phyloP scores from a whole-genome alignment of 2,113 vertebrate species.

The Motacilla alba region DNA sequence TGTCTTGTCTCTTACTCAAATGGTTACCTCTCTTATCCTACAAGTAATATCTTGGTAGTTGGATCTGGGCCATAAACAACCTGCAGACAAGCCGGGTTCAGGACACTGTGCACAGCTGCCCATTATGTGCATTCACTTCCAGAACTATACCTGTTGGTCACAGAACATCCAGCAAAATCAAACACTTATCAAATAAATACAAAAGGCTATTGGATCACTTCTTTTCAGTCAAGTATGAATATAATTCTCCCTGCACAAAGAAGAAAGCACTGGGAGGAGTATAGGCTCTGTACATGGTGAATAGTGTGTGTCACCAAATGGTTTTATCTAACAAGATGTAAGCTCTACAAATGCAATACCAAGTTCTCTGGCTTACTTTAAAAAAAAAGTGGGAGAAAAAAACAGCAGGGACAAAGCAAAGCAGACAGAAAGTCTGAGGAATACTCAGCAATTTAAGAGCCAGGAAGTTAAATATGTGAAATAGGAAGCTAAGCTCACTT shows the following conservation, averaged over 20 bases:
- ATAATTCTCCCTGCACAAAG: neutral
- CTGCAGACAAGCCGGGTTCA: neutral
- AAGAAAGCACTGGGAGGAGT: neutral
- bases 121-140: neutral
- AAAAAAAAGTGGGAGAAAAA: neutral
- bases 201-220: neutral
- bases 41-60: neutral
- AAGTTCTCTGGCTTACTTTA: neutral
- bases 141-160: neutral
- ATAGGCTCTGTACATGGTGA: neutral
- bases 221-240: neutral
- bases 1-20: neutral
- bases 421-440: neutral
- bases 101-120: neutral
- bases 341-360: neutral
- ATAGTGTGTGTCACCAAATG: neutral
- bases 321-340: neutral
- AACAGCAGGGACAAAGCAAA: neutral
- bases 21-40: neutral
- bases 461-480: neutral
- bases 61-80: neutral
- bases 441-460: neutral
- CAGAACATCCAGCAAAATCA: neutral
- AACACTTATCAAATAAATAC: neutral
- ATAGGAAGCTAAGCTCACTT: neutral